Evolutionary conservation across 2,888 invertebrate species (phyloP), one percentile per base, ranked within the genome.

Genomic region (Unio pictorum): DNA sequence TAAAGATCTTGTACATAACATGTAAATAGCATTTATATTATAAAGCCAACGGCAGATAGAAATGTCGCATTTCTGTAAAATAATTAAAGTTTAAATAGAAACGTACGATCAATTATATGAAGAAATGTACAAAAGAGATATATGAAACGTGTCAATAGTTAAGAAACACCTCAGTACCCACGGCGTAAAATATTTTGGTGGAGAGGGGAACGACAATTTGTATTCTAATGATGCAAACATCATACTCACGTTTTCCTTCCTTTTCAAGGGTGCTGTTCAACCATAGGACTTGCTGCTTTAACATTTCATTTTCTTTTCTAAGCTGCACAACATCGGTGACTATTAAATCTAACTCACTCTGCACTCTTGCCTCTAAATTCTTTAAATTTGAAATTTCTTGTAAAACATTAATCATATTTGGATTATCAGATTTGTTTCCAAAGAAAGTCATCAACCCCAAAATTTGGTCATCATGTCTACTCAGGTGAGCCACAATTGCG

Each of bases 381-480:
- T 68, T 72, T 26, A 72, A 30, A 20, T 11, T 55, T 15, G 23
- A 30, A 15, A 72, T 18, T 58, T 72, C 72, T 7, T 68, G 34
- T 55, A 68, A 54, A 58, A 72, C 54, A 60, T 72, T 72, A 5
- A 55, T 55, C 45, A n/a, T 63, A 20, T n/a, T 55, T 4, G 72
- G 63, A 4, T 45, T 45, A 15, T 45, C 45, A 45, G 63, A 58
- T 26, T 65, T 60, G 28, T 63, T 61, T 20, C 72, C 72, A 62
- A 72, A 72, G n/a, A 65, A 66, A 20, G 55, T 63, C 30, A 72
- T 59, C 34, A 72, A 60, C 56, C 65, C 65, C 18, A 68, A 59
- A 59, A 72, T 61, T 60, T 72, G 72, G 8, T 64, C 26, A 55
- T 72, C 72, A 55, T 72, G 72, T 15, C 59, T 61, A 23, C 65